These are phyloP conservation scores for Pipistrellus pygmaeus DNA, from an alignment of 2,797 vertebrate species.

Conservation along the genomic window DNA sequence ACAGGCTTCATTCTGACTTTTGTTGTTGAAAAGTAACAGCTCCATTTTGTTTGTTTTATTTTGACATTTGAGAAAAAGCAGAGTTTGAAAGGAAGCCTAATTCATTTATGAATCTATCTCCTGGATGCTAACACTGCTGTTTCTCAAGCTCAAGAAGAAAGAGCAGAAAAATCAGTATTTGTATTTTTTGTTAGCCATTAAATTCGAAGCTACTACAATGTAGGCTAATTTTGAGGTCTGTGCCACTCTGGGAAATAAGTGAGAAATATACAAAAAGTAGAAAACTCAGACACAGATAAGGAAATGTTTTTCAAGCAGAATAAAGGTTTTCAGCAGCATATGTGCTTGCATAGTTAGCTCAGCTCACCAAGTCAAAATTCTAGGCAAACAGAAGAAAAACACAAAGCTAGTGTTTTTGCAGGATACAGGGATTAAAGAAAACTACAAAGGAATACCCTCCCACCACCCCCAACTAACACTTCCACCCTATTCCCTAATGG, in stretches of 20 bases:
- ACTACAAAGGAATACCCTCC: neutral
- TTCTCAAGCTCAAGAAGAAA: constrained; percentile 10
- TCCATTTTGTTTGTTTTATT: constrained; percentile 64
- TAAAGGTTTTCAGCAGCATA: neutral
- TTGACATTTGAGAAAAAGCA: constrained; percentile 62
- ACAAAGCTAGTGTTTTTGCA: neutral
- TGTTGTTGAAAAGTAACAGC: constrained; percentile 75
- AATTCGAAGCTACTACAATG: constrained; percentile 31
- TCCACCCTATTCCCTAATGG: neutral
- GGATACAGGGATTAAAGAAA: neutral
- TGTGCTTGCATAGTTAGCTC: neutral
- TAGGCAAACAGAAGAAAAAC: constrained; percentile 45
- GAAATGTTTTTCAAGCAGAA: constrained; percentile 7
- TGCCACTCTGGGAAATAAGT: neutral
- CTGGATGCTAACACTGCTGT: neutral
- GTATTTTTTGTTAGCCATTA: constrained; percentile 3
- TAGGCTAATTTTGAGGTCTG: constrained; percentile 32
- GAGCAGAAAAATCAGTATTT: neutral
- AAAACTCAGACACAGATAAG: neutral
- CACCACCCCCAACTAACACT: neutral
- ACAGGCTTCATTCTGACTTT: constrained; percentile 66
- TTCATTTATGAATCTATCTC: constrained; percentile 33
- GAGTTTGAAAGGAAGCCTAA: constrained; percentile 20
- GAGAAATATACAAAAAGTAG: constrained; percentile 25
- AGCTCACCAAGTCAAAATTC: constrained; percentile 37